Evolutionary conservation across 1,140 invertebrate species (phyloP), one percentile per base, ranked within the genome.

Genomic region (Chelonus insularis): DNA sequence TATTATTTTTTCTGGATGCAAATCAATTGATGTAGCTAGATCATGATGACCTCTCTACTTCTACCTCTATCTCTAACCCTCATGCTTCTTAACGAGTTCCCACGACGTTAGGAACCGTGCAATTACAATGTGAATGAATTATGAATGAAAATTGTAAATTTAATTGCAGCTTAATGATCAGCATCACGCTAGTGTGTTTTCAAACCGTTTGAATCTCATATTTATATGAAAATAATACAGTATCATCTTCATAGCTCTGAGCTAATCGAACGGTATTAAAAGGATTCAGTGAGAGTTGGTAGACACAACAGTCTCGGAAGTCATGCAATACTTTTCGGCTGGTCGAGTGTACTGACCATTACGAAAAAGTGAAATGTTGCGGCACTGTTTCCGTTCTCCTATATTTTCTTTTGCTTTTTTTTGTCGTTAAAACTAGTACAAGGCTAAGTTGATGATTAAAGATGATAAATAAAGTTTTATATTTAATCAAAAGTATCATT

Each of bases 291-390:
- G n/a, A n/a, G n/a, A n/a, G n/a, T n/a, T n/a, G n/a, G n/a, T n/a
- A n/a, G 41, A 51, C 57, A 52, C 34, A 39, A 45, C 25, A 52
- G 36, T 23, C 18, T 51, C 61, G 72, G 71, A 72, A 71, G 68
- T 72, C 70, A 64, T 68, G 72, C 70, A 72, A 73, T 66, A 70
- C 68, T 73, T 75, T 73, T 72, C 55, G 68, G 63, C 66, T 62
- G 47, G 20, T 50, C 25, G 67, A 51, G 37, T 59, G 64, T 54
- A 54, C 61, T n/a, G 52, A 55, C n/a, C n/a, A n/a, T 77, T 76
- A 73, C 74, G 72, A 77, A 77, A 76, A 76, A 73, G 70, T 68
- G 68, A 72, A 70, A 73, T 75, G 72, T 68, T 66, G 57, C 62
- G 60, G 60, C 54, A 61, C 63, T n/a, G 62, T 57, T 58, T 55